phyloP scores from a whole-genome alignment of 92 coral and sea anemone genomes.

The Epizoanthus rinbou region DNA sequence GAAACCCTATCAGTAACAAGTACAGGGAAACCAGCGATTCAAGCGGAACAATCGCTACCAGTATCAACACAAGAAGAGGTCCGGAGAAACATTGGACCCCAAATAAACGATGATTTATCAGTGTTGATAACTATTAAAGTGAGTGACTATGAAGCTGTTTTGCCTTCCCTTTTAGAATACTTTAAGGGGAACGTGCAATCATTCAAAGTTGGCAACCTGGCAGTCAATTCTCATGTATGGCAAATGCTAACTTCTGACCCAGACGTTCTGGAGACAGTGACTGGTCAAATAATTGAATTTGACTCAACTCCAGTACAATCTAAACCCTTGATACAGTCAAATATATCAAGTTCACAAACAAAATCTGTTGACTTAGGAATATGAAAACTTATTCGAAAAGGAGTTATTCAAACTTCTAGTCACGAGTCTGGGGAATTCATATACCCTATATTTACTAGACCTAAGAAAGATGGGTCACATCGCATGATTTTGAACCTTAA shows the following conservation, averaged over 20 bases:
- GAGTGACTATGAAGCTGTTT: constrained; percentile 21
- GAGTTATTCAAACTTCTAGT: constrained; percentile 23
- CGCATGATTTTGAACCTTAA: constrained; percentile 60
- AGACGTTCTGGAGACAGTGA: constrained; percentile 49
- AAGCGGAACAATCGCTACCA: neutral
- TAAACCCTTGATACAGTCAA: neutral
- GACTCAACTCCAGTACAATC: constrained; percentile 38
- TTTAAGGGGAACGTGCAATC: neutral
- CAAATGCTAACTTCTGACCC: constrained; percentile 44
- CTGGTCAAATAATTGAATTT: constrained; percentile 55
- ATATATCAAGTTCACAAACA: neutral
- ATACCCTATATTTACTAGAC: constrained; percentile 42
- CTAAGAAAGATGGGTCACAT: constrained; percentile 56
- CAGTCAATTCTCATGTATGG: constrained; percentile 39
- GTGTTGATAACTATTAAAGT: constrained; percentile 1
- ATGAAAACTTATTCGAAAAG: constrained; percentile 36
- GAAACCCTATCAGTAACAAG: neutral
- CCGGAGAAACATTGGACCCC: constrained; percentile 1
- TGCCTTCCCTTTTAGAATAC: constrained; percentile 41
- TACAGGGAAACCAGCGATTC: constrained; percentile 1
- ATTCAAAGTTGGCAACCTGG: constrained; percentile 37
- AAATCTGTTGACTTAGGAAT: constrained; percentile 39
- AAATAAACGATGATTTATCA: constrained; percentile 19
- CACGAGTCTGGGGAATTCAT: constrained; percentile 32
- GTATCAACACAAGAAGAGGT: constrained; percentile 32